Base-by-base conservation (phyloP, 2,888 invertebrate genomes). In the Ceraclea dissimilis region DNA sequence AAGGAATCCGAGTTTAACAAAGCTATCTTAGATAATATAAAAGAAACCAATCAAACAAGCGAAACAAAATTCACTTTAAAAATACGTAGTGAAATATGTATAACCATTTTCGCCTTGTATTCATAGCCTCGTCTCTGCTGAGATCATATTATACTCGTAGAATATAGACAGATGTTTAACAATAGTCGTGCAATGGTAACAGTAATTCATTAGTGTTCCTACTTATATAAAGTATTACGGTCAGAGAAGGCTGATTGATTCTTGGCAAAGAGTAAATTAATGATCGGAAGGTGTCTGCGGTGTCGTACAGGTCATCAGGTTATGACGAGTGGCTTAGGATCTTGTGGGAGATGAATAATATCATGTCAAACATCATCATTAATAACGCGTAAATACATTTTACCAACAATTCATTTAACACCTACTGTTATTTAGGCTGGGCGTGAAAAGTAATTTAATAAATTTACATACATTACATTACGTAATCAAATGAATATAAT, bases 351-450 rank as follows among this genome's bases (percentile, higher is more conserved):
- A 53, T 53, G 53, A 48, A 34, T 26, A 46, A 44, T 50, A 19
- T n/a, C 44, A 10, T 44, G 46, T 44, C 55, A 50, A 44, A 50
- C 50, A 46, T 55, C 50, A 51, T 50, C 55, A 22, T 55, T 21
- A 49, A 49, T 49, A 49, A 49, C 20, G n/a, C 49, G 16, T 19
- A 43, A 33, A 55, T 50, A 51, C 50, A 49, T 51, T 55, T 55
- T 50, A 55, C 55, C 50, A 55, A 55, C 55, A 55, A 55, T 55
- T 55, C 55, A 55, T 55, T 55, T 55, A 55, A 55, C 55, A 55
- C 55, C 55, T 55, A 55, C 55, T 55, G 55, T 55, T 55, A 54
- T 51, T 51, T 46, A 49, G 55, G 55, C 44, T 50, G 55, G 50
- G 55, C 46, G 44, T 44, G 26, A 43, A 50, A 54, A 50, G 22